Conservation (phyloP, 2,888 invertebrate species). For the Eristalinus aeneus region DNA sequence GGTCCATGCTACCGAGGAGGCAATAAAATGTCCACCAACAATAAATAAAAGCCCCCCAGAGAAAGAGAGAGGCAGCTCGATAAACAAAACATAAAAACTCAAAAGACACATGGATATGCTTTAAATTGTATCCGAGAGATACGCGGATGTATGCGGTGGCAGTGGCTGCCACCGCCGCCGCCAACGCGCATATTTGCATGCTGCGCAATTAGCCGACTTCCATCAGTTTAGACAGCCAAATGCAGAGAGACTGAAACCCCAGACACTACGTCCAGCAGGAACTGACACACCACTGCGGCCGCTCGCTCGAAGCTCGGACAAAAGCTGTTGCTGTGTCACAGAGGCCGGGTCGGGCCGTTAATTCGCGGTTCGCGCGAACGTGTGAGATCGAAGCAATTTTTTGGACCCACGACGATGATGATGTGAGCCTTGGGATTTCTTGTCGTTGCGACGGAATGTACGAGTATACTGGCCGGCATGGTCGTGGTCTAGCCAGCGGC, state of each 20-base stretch:
- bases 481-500: constrained; percentile 60
- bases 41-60: constrained; percentile 62
- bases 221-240: constrained; percentile 55
- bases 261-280: constrained; percentile 13
- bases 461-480: constrained; percentile 29
- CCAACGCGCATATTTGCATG: constrained; percentile 67
- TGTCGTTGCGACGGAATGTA: constrained; percentile 34
- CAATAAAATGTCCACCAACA: constrained; percentile 67
- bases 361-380: constrained; percentile 1
- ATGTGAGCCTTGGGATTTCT: constrained; percentile 52
- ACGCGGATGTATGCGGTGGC: constrained; percentile 22
- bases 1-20: constrained; percentile 50
- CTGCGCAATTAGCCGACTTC: constrained; percentile 58
- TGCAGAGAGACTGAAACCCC: neutral
- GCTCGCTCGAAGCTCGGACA: constrained; percentile 17
- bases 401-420: constrained; percentile 49
- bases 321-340: constrained; percentile 31
- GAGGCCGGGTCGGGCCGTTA: constrained; percentile 18
- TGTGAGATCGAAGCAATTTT: constrained; percentile 43
- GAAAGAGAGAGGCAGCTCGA: constrained; percentile 58
- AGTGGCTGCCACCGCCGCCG: constrained; percentile 15
- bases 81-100: constrained; percentile 60
- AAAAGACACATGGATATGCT: constrained; percentile 59
- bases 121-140: constrained; percentile 67
- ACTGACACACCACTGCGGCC: constrained; percentile 2